These are phyloP conservation scores for Onychomys leucogaster DNA, from an alignment of 2,797 vertebrate genomes.

Conservation along the genomic window DNA sequence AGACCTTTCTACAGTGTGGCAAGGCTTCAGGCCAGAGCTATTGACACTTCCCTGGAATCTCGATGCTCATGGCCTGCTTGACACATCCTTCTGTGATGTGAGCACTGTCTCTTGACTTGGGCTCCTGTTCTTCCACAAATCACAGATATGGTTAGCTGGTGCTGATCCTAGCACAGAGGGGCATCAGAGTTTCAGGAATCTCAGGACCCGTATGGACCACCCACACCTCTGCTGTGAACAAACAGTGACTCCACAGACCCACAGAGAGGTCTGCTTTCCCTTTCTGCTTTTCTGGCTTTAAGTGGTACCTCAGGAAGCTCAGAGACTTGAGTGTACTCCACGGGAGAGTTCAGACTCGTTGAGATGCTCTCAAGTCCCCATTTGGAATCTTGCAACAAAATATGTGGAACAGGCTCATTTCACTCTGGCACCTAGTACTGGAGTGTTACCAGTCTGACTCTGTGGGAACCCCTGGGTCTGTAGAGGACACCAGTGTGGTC, in stretches of 20 bases:
- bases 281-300: neutral
- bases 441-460: fast-evolving
- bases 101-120: fast-evolving
- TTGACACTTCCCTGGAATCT: slow-evolving; percentile 79
- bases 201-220: fast-evolving
- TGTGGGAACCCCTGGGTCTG: too few species aligned
- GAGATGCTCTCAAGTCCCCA: fast-evolving
- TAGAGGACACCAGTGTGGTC: neutral
- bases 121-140: neutral
- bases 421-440: fast-evolving
- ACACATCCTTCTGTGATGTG: fast-evolving
- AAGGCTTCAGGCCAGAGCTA: slow-evolving; percentile 78
- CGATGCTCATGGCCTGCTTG: slow-evolving; percentile 77
- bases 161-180: fast-evolving
- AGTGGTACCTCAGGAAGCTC: neutral
- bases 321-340: fast-evolving
- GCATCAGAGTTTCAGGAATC: fast-evolving
- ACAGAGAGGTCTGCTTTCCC: neutral
- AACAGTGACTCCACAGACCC: neutral
- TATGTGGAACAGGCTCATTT: fast-evolving
- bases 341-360: too few species aligned
- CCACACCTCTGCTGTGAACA: fast-evolving
- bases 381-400: neutral
- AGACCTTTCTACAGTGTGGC: slow-evolving; percentile 79
- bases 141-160: neutral